Percentiles rank a stretch among this genome's conserved stretches.
phyloP scores from a whole-genome alignment of 2,797 vertebrate genomes.

The Fistularia tabacaria region DNA sequence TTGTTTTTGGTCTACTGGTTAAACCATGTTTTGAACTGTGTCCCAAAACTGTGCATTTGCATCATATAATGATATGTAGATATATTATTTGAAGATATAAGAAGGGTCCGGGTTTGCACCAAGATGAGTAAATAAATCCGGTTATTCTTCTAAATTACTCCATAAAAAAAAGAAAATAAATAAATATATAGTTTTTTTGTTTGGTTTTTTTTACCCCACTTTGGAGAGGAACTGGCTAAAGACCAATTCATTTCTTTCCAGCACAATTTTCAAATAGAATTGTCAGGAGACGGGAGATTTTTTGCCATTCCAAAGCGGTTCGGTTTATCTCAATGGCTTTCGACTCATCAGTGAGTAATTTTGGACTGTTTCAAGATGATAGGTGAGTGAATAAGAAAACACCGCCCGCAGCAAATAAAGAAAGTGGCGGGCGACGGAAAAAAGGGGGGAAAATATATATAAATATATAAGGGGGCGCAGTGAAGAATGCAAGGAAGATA shows the following conservation, averaged over 20 bases:
- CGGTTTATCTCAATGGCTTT: constrained; percentile 76
- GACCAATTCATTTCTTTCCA: constrained; percentile 30
- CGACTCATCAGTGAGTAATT: constrained; percentile 81
- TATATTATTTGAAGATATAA: no score
- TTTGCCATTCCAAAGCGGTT: constrained; percentile 73
- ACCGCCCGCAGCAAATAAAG: constrained; percentile 82
- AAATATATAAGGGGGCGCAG: constrained; percentile 55
- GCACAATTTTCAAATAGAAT: constrained; percentile 55
- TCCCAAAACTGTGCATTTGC: no score
- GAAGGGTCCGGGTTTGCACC: no score
- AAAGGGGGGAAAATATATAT: constrained; percentile 21
- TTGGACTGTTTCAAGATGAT: constrained; percentile 83
- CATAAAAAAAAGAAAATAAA: constrained; percentile 4
- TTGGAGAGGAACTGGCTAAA: constrained; percentile 25
- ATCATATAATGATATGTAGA: no score
- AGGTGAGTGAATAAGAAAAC: constrained; percentile 83
- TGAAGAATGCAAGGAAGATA: constrained; percentile 89
- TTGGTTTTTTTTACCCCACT: constrained; percentile 22
- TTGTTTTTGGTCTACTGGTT: no score
- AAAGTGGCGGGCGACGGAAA: constrained; percentile 57
- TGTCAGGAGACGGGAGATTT: constrained; percentile 67
- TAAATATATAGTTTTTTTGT: constrained; percentile 24
- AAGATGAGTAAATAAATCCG: no score
- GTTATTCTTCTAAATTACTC: no score
- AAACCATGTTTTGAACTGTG: no score